Conservation (phyloP, 2,113 vertebrate genomes). For the Engraulis encrasicolus region DNA sequence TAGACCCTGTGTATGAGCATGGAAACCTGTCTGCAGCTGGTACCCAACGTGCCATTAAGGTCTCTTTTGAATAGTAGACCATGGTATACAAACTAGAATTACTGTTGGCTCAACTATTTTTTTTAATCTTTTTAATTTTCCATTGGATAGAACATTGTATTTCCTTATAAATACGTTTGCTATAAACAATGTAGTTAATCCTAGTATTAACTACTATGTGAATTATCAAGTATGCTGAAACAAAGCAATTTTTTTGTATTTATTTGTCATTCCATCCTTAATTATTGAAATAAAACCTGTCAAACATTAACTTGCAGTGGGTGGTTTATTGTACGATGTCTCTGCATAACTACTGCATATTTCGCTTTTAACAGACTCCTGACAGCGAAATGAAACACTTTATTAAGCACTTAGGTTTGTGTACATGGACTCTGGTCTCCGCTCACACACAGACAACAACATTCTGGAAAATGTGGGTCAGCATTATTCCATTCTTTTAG, state of each 20-base stretch:
- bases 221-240: conserved; percentile 68
- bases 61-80: background rate
- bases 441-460: conserved; percentile 41
- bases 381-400: background rate
- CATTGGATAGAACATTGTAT: background rate
- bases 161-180: background rate
- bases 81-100: background rate
- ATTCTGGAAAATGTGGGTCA: conserved; percentile 74
- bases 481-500: conserved; percentile 57
- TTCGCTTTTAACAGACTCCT: background rate
- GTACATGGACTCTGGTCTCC: background rate
- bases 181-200: conserved; percentile 43
- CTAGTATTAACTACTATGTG: conserved; percentile 66
- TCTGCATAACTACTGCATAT: background rate
- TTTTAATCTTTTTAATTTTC: too few relatives aligned
- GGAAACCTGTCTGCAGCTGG: background rate
- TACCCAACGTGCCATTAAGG: background rate
- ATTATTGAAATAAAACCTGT: conserved; percentile 73
- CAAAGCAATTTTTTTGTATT: conserved; percentile 63
- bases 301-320: conserved; percentile 22
- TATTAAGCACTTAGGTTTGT: background rate
- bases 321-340: background rate
- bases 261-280: conserved; percentile 57
- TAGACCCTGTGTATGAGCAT: background rate
- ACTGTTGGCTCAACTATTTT: background rate